phyloP scores from a whole-genome alignment of 2,113 vertebrate species.

The Tenebrosternarchus preto region DNA sequence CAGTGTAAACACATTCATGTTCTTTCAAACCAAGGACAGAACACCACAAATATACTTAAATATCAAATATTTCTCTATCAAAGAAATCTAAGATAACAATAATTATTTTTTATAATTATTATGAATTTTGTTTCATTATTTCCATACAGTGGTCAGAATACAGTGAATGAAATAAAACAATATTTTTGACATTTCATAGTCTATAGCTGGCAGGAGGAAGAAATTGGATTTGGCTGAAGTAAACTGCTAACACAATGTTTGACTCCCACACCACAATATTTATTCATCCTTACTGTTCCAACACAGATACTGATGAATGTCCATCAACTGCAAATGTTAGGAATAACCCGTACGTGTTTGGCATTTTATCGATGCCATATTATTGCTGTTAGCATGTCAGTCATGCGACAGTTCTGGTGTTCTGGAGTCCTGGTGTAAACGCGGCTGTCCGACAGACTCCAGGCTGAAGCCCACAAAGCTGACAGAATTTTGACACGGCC shows the following conservation, averaged over 20 bases:
- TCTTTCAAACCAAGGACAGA: too few relatives aligned
- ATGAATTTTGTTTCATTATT: too few relatives aligned
- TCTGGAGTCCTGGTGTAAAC: constrained; percentile 35
- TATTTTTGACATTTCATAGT: neutral
- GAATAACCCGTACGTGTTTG: neutral
- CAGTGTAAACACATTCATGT: too few relatives aligned
- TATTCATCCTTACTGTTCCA: neutral
- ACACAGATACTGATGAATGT: constrained; percentile 9
- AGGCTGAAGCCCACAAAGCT: constrained; percentile 11
- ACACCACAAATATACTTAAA: too few relatives aligned
- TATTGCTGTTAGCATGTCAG: constrained; percentile 23
- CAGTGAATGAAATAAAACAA: neutral
- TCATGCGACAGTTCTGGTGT: constrained; percentile 14
- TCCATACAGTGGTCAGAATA: neutral
- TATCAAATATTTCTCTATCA: too few relatives aligned
- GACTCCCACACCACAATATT: neutral
- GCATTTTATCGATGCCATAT: constrained; percentile 12
- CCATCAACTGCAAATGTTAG: neutral
- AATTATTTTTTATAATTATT: too few relatives aligned
- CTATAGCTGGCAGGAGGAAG: neutral
- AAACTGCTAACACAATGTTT: neutral
- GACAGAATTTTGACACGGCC: constrained; percentile 38
- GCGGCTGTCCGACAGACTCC: constrained; percentile 4
- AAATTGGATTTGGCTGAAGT: too few relatives aligned
- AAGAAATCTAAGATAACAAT: too few relatives aligned